These are phyloP conservation scores for Mesocentrotus franciscanus DNA, from an alignment of 53 echinoderm and acorn worm genomes.

Conservation along the genomic window DNA sequence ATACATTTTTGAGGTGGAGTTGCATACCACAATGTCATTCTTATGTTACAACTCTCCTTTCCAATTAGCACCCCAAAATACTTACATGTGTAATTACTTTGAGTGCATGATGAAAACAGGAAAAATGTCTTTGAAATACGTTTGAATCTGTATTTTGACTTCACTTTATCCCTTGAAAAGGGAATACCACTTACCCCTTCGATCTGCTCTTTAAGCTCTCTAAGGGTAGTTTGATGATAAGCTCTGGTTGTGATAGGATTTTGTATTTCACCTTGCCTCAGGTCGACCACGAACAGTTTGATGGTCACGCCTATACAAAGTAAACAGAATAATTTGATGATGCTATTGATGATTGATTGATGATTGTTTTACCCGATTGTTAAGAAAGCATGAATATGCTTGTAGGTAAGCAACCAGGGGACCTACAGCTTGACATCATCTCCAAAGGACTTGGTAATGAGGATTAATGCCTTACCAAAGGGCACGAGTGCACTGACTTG, in stretches of 20 bases:
- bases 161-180: too few species aligned
- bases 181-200: conserved; percentile 72
- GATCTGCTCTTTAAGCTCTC: conserved; percentile 78
- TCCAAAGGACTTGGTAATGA: too few species aligned
- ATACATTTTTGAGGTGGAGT: background rate
- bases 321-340: background rate
- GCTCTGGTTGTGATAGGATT: conserved; percentile 91
- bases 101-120: too few species aligned
- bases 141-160: too few species aligned
- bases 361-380: too few species aligned
- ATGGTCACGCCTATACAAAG: conserved; percentile 81
- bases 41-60: background rate
- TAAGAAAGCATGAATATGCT: too few species aligned
- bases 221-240: conserved; percentile 77
- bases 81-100: background rate
- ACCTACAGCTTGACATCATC: too few species aligned
- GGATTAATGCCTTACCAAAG: too few species aligned
- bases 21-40: background rate
- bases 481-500: too few species aligned
- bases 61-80: background rate
- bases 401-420: too few species aligned
- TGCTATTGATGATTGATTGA: too few species aligned
- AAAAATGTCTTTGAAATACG: too few species aligned
- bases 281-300: conserved; percentile 84
- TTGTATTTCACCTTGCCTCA: conserved; percentile 73